These are phyloP conservation scores for Leucozona laternaria DNA, from an alignment of 2,888 invertebrate genomes.

Conservation along the genomic window DNA sequence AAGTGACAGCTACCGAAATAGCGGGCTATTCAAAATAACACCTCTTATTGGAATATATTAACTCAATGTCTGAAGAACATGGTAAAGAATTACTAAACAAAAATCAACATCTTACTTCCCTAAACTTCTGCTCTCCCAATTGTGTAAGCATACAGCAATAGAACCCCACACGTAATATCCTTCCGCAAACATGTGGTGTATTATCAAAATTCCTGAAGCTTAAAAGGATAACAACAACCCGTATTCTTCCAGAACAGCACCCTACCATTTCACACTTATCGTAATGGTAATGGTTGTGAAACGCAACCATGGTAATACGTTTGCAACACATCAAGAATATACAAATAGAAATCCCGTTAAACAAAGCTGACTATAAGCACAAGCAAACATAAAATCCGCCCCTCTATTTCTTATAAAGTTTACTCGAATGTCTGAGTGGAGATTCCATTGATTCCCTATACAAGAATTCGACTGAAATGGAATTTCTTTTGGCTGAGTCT, in stretches of 20 bases:
- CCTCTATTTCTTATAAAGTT: too few species aligned
- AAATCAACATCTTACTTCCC: neutral
- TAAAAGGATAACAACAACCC: constrained; percentile 35
- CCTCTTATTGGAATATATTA: too few species aligned
- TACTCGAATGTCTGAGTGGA: neutral
- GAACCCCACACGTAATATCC: constrained; percentile 57
- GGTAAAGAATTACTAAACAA: neutral
- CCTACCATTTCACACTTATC: neutral
- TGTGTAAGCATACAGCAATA: neutral
- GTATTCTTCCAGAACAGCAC: neutral
- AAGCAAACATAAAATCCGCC: neutral
- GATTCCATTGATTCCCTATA: neutral
- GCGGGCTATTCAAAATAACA: too few species aligned
- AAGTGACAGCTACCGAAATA: too few species aligned
- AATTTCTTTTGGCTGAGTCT: neutral
- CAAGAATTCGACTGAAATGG: neutral
- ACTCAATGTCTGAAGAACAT: neutral
- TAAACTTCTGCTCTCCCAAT: neutral
- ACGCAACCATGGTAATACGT: constrained; percentile 57
- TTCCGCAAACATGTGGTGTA: constrained; percentile 74
- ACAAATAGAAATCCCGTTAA: constrained; percentile 2
- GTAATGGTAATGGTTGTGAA: constrained; percentile 60
- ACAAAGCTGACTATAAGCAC: neutral
- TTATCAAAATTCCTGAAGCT: constrained; percentile 64
- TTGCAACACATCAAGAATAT: constrained; percentile 62